Percentiles rank a stretch among this genome's conserved stretches.
These are phyloP conservation scores for Chaetura pelagica DNA, from an alignment of 2,113 vertebrate species.

Conservation along the genomic window DNA sequence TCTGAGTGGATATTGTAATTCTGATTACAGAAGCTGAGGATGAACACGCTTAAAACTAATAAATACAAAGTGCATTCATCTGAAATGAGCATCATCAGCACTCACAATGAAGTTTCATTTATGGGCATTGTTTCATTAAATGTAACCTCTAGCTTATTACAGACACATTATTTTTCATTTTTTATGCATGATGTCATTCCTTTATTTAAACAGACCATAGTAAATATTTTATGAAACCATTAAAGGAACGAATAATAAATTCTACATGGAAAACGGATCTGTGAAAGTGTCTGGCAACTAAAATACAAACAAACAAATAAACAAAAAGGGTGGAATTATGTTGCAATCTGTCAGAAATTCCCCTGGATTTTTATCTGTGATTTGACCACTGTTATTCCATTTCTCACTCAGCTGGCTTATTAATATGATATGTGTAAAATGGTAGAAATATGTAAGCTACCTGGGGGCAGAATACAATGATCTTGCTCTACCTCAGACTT, in stretches of 20 bases:
- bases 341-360: conserved; percentile 55
- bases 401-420: conserved; percentile 12
- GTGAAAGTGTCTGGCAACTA: conserved; percentile 16
- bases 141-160: conserved; percentile 67
- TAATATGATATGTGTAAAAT: conserved; percentile 20
- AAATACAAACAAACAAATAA: conserved; percentile 54
- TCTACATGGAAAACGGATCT: conserved; percentile 40
- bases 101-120: conserved; percentile 67
- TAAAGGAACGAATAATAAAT: conserved; percentile 63
- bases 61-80: conserved; percentile 67
- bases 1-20: conserved; percentile 70
- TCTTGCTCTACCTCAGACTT: conserved; percentile 12
- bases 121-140: conserved; percentile 71
- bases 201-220: conserved; percentile 59
- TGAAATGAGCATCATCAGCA: conserved; percentile 60
- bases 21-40: conserved; percentile 59
- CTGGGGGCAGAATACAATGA: conserved; percentile 10
- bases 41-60: conserved; percentile 65
- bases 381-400: neutral
- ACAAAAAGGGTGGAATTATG: conserved; percentile 34
- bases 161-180: conserved; percentile 64
- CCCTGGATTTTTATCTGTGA: conserved; percentile 35
- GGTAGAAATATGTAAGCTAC: conserved; percentile 10
- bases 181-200: conserved; percentile 64
- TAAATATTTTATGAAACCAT: conserved; percentile 67